Base-by-base conservation (phyloP, 1,140 invertebrate species). In the Eriocheir sinensis region DNA sequence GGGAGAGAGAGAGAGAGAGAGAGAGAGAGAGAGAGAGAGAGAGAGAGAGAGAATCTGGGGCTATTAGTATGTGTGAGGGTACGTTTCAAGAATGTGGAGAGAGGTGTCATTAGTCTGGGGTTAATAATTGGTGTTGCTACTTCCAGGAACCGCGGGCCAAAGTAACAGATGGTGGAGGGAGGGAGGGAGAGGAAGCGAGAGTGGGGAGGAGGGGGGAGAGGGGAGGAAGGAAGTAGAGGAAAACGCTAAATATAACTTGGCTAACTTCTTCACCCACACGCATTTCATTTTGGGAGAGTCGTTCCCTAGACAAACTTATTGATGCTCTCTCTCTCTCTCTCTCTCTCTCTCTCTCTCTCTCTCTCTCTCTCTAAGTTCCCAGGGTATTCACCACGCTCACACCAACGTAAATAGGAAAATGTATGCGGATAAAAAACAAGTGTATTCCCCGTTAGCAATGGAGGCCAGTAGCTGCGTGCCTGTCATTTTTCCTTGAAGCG, bases 141-240 rank as follows among this genome's bases (percentile, higher is more conserved):
- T 92, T 92, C 90, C 90, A 92, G 38, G 90, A 92, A 92, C 27
- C 38, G 41, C 38, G 27, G 21, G 72, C 48, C 89, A 34, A 90
- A 36, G 41, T 60, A 90, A 89, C 40, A 48, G 88, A 44, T 44
- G 88, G 41, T 17, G 88, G 0, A 44, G 41, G 88, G 41, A 44
- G 88, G 38, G 38, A 30, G 48, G 41, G 88, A 32, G 17, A 48
- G 48, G 41, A 40, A 32, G 17, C 21, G 3, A 48, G 15, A 34
- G 83, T n/a, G 8, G 83, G 83, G 36, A 34, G 34, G 83, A 86
- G 83, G 34, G 83, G 32, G 32, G 83, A 34, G 83, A 41, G 30
- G 81, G 81, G 30, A 34, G 83, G 32, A 41, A 34, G 34, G 83
- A 41, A 41, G 83, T 15, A 41, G 15, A 83, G n/a, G 34, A 30